phyloP scores from a whole-genome alignment of 2,113 vertebrate genomes.

The Pteruthius melanotis region DNA sequence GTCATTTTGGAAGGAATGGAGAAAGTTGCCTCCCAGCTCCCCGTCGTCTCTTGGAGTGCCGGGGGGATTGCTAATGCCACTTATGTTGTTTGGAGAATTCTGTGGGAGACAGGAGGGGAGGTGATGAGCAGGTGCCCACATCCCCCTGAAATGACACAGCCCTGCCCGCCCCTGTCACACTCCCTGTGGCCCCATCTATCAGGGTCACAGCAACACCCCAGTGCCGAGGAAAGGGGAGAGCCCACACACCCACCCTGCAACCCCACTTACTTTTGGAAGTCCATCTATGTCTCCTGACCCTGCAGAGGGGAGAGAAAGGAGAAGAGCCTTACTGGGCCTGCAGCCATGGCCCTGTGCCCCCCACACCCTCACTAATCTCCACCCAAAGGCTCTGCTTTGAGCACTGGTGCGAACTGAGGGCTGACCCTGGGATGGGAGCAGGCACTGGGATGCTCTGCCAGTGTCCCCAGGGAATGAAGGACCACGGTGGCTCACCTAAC shows the following conservation, averaged over 20 bases:
- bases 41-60: conserved; percentile 96
- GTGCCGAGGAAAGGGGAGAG: neutral
- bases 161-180: fast-evolving
- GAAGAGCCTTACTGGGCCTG: neutral
- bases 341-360: fast-evolving
- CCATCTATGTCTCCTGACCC: conserved; percentile 98
- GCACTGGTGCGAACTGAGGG: neutral
- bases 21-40: conserved; percentile 96
- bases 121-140: neutral
- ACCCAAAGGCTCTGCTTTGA: neutral
- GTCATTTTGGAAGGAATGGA: conserved; percentile 99
- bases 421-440: neutral
- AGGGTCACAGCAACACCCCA: neutral
- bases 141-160: fast-evolving
- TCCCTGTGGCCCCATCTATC: neutral
- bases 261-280: conserved; percentile 92
- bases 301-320: conserved; percentile 49
- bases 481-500: conserved; percentile 64
- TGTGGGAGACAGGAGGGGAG: conserved; percentile 36
- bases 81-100: conserved; percentile 99
- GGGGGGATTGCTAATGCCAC: conserved; percentile 98
- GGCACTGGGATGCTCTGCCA: neutral
- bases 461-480: neutral
- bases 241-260: neutral
- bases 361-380: neutral